Conservation (phyloP, 2,797 vertebrate genomes). For the Anolis apletophallus region DNA sequence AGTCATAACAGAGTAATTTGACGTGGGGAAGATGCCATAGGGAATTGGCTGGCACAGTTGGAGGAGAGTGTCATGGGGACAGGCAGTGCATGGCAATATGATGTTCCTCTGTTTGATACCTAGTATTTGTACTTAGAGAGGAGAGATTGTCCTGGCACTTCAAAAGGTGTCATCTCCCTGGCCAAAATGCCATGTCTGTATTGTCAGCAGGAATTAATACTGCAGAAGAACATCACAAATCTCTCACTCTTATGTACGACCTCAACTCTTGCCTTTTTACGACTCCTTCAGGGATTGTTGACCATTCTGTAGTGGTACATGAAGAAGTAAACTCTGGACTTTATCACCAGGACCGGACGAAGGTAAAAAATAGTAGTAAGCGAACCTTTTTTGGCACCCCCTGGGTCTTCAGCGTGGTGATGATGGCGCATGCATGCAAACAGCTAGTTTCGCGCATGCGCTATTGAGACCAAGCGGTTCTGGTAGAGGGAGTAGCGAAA, state of each 20-base stretch:
- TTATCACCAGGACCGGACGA: too few species aligned
- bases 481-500: too few species aligned
- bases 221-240: neutral
- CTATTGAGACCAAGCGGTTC: too few species aligned
- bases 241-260: neutral
- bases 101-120: neutral
- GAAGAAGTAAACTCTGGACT: too few species aligned
- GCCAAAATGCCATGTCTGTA: neutral
- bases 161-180: neutral
- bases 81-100: neutral
- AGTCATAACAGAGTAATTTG: neutral
- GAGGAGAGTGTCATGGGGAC: neutral
- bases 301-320: too few species aligned
- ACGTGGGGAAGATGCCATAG: neutral
- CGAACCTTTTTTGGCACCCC: too few species aligned
- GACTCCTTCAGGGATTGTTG: too few species aligned
- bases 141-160: neutral
- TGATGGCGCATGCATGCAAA: too few species aligned
- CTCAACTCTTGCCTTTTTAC: neutral
- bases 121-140: neutral
- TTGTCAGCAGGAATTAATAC: neutral
- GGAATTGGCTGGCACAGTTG: neutral
- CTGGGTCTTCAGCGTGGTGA: too few species aligned
- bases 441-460: too few species aligned
- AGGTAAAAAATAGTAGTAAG: too few species aligned